Evolutionary conservation across 2,888 invertebrate genomes (phyloP).

Genomic region (Emmelina monodactyla): DNA sequence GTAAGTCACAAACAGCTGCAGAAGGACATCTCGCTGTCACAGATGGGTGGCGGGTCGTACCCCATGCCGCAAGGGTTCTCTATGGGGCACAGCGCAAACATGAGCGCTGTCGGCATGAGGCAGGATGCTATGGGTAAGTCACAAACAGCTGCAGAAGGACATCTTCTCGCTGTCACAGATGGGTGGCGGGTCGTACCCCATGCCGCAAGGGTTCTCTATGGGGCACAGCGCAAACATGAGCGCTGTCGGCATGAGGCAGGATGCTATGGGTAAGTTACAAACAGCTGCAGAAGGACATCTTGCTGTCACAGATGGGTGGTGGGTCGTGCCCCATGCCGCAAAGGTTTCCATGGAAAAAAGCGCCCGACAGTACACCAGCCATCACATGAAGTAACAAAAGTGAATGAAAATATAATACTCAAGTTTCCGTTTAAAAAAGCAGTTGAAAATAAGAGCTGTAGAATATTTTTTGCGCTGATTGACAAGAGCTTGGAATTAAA

Average conservation of each 20-base stretch:
- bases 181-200: constrained; percentile 91
- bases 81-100: constrained; percentile 92
- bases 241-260: constrained; percentile 83
- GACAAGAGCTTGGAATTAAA: too few species aligned
- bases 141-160: constrained; percentile 58
- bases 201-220: constrained; percentile 96
- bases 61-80: constrained; percentile 96
- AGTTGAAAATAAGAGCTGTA: too few species aligned
- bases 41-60: constrained; percentile 93
- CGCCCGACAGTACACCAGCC: too few species aligned
- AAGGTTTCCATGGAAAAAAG: constrained; percentile 94
- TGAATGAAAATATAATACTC: too few species aligned
- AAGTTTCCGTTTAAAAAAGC: too few species aligned
- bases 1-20: constrained; percentile 57
- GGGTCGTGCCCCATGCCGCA: constrained; percentile 95
- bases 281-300: constrained; percentile 57
- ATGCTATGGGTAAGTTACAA: constrained; percentile 59
- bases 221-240: constrained; percentile 93
- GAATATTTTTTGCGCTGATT: too few species aligned
- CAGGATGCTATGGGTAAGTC: constrained; percentile 59
- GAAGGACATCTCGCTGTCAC: constrained; percentile 64
- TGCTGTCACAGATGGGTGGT: constrained; percentile 84
- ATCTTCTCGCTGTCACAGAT: constrained; percentile 77
- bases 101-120: constrained; percentile 91
- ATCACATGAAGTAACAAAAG: too few species aligned